Base-by-base conservation (phyloP, 2,888 invertebrate species). In the Pimpla rufipes region DNA sequence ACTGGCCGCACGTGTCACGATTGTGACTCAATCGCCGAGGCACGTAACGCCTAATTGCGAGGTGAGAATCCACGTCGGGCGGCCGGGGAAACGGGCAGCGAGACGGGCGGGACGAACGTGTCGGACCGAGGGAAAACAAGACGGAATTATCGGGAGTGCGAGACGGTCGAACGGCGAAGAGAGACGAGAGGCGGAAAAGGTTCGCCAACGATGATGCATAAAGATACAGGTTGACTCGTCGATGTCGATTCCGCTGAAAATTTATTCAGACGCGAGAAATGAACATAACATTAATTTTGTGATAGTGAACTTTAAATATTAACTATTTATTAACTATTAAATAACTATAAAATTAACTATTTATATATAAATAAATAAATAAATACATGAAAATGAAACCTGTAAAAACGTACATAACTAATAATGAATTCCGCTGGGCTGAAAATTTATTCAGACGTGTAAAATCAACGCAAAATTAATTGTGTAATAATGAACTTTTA, bases 21-120 rank as follows among this genome's bases (percentile, higher is more conserved):
- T 90, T 88, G 88, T 90, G 90, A 90, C 90, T 89, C 90, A 90
- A 90, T 90, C 89, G 87, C 85, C 83, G 87, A 86, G 87, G 88
- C 88, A 90, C 89, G 87, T 90, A 89, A 87, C 79, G 29, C 75
- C 86, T 90, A 90, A 90, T 90, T 90, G 89, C 89, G 79, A 83
- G 79, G 81, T 81, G 83, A 82, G 77, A 78, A 78, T 74, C 68
- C 62, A n/a, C n/a, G n/a, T n/a, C n/a, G 74, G 78, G 68, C 74
- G 52, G 35, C 77, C 47, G 67, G 47, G 23, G 23, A 81, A 78
- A 81, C 67, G 45, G 52, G 6, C 21, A 67, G 67, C 16, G 47
- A 45, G 29, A 50, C 10, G 42, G 42, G 23, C 6, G 6, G 29
- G 59, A 40, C 6, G 16, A 40, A 75, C 55, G 55, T 76, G 80